Evolutionary conservation across 2,797 vertebrate species (phyloP).

Genomic region (Spea hammondii): DNA sequence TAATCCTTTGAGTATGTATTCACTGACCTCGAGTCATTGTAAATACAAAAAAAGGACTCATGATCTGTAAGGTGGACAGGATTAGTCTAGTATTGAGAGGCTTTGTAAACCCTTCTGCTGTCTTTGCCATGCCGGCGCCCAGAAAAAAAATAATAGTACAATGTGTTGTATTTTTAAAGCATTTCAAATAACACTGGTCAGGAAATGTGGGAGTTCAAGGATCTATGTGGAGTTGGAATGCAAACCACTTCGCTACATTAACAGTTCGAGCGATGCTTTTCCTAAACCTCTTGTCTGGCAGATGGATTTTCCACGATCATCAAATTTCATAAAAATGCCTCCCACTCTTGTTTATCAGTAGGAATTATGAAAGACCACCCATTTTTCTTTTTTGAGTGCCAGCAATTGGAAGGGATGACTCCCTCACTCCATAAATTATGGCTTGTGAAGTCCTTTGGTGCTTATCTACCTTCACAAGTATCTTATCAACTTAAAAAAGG

Average conservation of each 20-base stretch:
- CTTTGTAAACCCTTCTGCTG: conserved; percentile 39
- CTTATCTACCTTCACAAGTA: too few species aligned
- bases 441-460: too few species aligned
- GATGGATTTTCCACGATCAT: conserved; percentile 76
- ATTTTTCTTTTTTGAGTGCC: conserved; percentile 58
- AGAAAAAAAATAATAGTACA: background rate
- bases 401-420: background rate
- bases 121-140: conserved; percentile 6
- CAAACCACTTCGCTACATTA: conserved; percentile 50
- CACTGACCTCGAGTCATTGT: conserved; percentile 61
- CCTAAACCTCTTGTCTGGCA: conserved; percentile 66
- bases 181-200: background rate
- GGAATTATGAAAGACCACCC: conserved; percentile 74
- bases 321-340: conserved; percentile 80
- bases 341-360: conserved; percentile 76
- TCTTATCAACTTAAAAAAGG: too few species aligned
- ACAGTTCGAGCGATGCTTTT: conserved; percentile 67
- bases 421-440: too few species aligned
- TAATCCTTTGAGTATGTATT: conserved; percentile 61
- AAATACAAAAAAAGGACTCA: conserved; percentile 64
- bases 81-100: conserved; percentile 33
- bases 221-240: background rate
- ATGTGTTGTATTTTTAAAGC: too few species aligned
- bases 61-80: conserved; percentile 7
- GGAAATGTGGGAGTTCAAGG: background rate